Percentiles rank a stretch among this genome's conserved stretches.
These are phyloP conservation scores for Ceratina calcarata DNA, from an alignment of 1,140 invertebrate species.

Conservation along the genomic window DNA sequence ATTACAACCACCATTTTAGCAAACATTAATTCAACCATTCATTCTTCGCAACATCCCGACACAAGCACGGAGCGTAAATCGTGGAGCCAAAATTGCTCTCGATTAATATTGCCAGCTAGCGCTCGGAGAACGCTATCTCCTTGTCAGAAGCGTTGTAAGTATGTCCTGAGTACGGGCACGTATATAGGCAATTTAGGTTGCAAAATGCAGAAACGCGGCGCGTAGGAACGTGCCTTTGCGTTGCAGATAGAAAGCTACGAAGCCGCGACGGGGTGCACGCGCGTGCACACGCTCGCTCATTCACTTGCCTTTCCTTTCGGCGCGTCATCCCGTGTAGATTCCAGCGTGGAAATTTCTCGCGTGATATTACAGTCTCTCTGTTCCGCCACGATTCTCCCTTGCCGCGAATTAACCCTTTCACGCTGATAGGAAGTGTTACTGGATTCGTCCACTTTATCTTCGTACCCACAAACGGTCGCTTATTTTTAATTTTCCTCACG, in stretches of 20 bases:
- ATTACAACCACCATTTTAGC: background rate
- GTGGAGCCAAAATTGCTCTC: background rate
- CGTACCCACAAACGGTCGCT: background rate
- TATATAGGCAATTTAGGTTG: slow-evolving; percentile 17
- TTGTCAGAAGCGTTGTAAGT: background rate
- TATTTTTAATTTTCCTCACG: no score
- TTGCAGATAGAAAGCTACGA: background rate
- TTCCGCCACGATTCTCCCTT: background rate
- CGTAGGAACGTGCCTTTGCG: slow-evolving; percentile 11
- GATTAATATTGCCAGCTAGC: slow-evolving; percentile 10
- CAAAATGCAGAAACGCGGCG: slow-evolving; percentile 3
- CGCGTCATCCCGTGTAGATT: slow-evolving; percentile 9
- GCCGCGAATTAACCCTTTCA: slow-evolving; percentile 10
- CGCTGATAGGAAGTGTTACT: slow-evolving; percentile 15
- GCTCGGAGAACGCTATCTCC: background rate
- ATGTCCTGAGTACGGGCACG: background rate
- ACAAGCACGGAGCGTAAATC: slow-evolving; percentile 1
- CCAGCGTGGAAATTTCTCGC: slow-evolving; percentile 13
- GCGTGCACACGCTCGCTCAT: background rate
- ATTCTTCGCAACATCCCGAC: background rate
- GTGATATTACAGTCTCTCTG: slow-evolving; percentile 23
- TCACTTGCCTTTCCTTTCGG: background rate
- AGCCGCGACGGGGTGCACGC: background rate
- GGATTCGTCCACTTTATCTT: background rate
- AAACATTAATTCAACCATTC: background rate